Evolutionary conservation across 2,113 vertebrate species (phyloP), one percentile per base, ranked within the genome.

Genomic region (Clarias gariepinus): DNA sequence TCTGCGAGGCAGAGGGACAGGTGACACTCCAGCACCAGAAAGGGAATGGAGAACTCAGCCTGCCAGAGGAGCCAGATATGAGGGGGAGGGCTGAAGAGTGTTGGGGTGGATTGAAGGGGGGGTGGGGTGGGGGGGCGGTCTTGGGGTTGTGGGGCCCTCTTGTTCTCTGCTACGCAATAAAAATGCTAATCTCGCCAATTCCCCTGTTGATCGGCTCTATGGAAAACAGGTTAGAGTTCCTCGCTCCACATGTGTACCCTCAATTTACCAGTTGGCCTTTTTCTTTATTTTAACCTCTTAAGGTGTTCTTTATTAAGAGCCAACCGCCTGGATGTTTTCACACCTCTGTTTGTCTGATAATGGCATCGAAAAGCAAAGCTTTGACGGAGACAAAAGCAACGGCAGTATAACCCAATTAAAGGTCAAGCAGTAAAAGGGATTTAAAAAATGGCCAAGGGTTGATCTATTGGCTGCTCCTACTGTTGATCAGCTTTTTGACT

Each of bases 181-280:
- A 92, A 92, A 92, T 92, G 91, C 90, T 91, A 92, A 92, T 92
- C 88, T 87, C 83, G 85, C 71, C 85, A 86, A 90, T 91, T 90
- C 91, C 91, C 91, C 81, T 81, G 91, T 80, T 89, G 85, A 86
- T 91, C 18, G 64, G 83, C 86, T 87, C 90, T 88, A 92, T 92
- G 91, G 89, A 90, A 91, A 91, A 92, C 91, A 92, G 90, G 91
- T 90, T 92, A 91, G 90, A 90, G 90, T 90, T 90, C 87, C 73
- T 74, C 41, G 82, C 90, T 92, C 89, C 91, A 86, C 90, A 90
- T 89, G 90, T 90, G 90, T 84, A 85, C 89, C 88, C 91, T 86
- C 90, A 86, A 89, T 89, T 90, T 89, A 92, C 89, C 88, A 89
- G 87, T 87, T 83, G 87, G 85, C 90, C 91, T 90, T 89, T 47